Conservation (phyloP, 1,140 invertebrate genomes). For the Frieseomelitta varia region DNA sequence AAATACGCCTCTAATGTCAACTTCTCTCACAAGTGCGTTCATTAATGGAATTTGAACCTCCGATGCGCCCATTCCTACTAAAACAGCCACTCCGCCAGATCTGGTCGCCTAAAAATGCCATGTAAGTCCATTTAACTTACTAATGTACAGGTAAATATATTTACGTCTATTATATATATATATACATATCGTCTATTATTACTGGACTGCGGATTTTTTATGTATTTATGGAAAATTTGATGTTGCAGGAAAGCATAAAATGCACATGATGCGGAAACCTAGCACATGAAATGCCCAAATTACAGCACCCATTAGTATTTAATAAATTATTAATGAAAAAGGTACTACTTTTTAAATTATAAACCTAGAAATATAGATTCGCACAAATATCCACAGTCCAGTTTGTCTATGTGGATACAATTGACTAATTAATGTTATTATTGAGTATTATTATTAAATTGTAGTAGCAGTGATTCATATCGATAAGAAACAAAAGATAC, state of each 20-base stretch:
- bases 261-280: too few relatives aligned
- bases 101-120: conserved; percentile 87
- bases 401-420: not conserved
- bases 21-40: conserved; percentile 90
- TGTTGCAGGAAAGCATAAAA: too few relatives aligned
- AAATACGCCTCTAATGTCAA: conserved; percentile 96
- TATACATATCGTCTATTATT: too few relatives aligned
- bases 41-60: conserved; percentile 92
- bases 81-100: conserved; percentile 90
- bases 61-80: conserved; percentile 92
- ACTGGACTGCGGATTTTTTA: too few relatives aligned
- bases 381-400: too few relatives aligned
- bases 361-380: too few relatives aligned
- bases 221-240: too few relatives aligned
- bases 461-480: not conserved
- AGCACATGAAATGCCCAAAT: too few relatives aligned
- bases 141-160: too few relatives aligned
- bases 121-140: not conserved
- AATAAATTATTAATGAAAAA: too few relatives aligned
- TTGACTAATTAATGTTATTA: not conserved
- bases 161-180: not conserved
- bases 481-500: not conserved
- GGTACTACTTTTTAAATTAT: too few relatives aligned
- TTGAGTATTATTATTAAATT: not conserved
- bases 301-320: too few relatives aligned